Evolutionary conservation across 2,797 vertebrate species (phyloP), one percentile per base, ranked within the genome.

Genomic region (Enteromius unitaeniatus): DNA sequence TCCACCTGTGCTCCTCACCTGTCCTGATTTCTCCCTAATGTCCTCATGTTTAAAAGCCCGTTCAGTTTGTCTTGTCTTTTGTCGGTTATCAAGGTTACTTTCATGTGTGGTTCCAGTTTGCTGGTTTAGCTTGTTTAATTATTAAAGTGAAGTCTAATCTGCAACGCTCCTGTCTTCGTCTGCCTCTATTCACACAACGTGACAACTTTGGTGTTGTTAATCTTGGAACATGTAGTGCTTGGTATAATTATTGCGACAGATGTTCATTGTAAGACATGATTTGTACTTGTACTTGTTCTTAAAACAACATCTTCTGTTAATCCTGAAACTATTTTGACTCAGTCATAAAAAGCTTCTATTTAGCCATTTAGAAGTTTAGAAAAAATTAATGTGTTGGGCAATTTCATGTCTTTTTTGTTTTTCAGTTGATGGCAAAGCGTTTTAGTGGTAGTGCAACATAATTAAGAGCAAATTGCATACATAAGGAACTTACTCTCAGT

Each of bases 221-320:
- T 1, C n/a, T 45, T 42, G 23, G 15, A 78, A 64, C 23, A 62
- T 77, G 1, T 21, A 45, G 37, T 45, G 45, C 37, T 78, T 45
- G 4, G 9, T 60, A 19, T 40, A 42, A 45, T 42, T 10, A 28
- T 28, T 23, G 8, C 60, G 55, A 45, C 21, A 23, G 74, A 42
- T 60, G 74, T 77, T 62, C n/a, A 23, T 60, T 45, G 37, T 37
- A 62, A 2, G 62, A 45, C 75, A 28, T 77, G 14, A 64, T 77
- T 77, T 26, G 60, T n/a, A 7, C 34, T 26, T 13, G 31, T 40
- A 14, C 34, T 47, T 78, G 34, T 62, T 78, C 55, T 58, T 60
- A 13, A 60, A 77, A 19, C 34, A 77, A 77, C n/a, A 28, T 78
- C 15, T 62, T 60, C 40, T 78, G 15, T 78, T 11, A 23, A 26